phyloP scores from a whole-genome alignment of 2,797 vertebrate genomes.

The Luscinia megarhynchos region DNA sequence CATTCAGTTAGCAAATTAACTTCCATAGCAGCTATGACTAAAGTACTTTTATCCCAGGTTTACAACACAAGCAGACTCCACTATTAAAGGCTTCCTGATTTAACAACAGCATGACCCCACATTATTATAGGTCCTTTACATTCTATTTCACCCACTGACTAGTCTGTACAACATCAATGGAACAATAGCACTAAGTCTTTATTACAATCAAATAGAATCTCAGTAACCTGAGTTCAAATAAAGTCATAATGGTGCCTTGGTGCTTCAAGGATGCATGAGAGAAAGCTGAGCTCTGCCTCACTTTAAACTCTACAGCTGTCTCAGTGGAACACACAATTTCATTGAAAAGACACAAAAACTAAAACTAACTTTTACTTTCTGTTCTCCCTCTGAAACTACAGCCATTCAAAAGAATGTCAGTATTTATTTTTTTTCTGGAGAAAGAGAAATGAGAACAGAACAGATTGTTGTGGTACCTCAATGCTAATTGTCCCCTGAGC shows the following conservation, averaged over 20 bases:
- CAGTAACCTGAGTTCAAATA: not conserved
- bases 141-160: not conserved
- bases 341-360: not conserved
- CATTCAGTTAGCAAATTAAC: slow-evolving; percentile 24
- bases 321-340: not conserved
- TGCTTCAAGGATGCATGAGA: not conserved
- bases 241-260: not conserved
- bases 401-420: not conserved
- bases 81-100: not conserved
- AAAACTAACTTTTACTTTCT: not conserved
- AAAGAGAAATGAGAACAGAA: not conserved
- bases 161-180: not conserved
- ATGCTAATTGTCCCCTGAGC: not conserved
- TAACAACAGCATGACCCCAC: not conserved
- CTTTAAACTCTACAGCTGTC: not conserved
- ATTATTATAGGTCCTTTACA: not conserved
- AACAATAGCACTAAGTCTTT: not conserved
- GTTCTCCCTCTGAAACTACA: slow-evolving; percentile 3
- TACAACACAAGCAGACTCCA: not conserved
- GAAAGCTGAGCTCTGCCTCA: not conserved
- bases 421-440: not conserved
- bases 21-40: not conserved
- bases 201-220: not conserved
- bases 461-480: not conserved
- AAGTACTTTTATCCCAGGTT: not conserved